Evolutionary conservation across 2,797 vertebrate genomes (phyloP).

Genomic region (Chlorospingus semifuscus): DNA sequence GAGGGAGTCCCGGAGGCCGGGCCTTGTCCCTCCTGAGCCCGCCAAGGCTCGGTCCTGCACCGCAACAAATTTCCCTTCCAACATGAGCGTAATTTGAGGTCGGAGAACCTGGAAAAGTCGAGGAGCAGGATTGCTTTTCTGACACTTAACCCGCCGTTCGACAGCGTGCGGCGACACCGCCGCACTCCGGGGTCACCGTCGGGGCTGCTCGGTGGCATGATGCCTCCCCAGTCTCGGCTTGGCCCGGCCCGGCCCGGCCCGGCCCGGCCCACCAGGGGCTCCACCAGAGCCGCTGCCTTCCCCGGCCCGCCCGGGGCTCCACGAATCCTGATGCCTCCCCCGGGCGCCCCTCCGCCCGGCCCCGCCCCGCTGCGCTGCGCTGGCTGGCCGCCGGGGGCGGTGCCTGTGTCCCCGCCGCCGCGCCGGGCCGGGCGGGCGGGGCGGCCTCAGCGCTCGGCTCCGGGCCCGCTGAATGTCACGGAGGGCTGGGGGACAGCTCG

Average conservation of each 20-base stretch:
- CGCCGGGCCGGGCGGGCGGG: neutral
- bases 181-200: accelerated
- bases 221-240: neutral
- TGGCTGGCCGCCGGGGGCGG: no score
- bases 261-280: neutral
- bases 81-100: accelerated
- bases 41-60: neutral
- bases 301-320: neutral
- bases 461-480: neutral
- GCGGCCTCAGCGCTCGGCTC: neutral
- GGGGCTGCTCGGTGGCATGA: neutral
- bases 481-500: no score
- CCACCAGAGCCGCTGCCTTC: no score
- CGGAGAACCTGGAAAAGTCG: neutral
- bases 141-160: neutral
- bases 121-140: neutral
- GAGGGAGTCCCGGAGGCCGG: neutral
- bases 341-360: no score
- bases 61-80: neutral
- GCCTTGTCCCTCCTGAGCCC: neutral
- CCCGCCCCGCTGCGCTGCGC: no score
- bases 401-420: neutral
- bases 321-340: accelerated
- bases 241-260: no score
- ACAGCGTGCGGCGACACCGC: neutral